Evolutionary conservation across 2,797 vertebrate species (phyloP).

Genomic region (Cichlasoma orientale): DNA sequence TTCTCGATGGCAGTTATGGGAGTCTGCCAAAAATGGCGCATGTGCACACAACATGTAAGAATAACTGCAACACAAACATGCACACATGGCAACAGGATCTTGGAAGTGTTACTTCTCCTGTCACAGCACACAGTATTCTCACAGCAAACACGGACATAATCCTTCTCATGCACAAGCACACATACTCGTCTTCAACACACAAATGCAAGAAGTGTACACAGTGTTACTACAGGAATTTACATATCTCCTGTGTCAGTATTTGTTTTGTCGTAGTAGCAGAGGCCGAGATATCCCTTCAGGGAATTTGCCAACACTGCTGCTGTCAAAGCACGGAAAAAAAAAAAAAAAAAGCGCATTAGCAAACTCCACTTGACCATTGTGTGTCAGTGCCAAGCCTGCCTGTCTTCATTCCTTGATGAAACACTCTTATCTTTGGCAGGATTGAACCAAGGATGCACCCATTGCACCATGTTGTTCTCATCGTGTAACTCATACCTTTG

Average conservation of each 20-base stretch:
- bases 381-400: background rate
- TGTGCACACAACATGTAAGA: slow-evolving; percentile 25
- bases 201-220: background rate
- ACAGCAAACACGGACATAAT: slow-evolving; percentile 19
- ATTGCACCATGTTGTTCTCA: slow-evolving; percentile 42
- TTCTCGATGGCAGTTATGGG: slow-evolving; percentile 35
- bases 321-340: background rate
- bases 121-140: slow-evolving; percentile 3
- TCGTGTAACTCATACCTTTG: slow-evolving; percentile 48
- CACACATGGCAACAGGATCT: background rate
- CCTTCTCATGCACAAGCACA: slow-evolving; percentile 12
- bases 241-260: slow-evolving; percentile 15
- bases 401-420: slow-evolving; percentile 27
- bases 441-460: slow-evolving; percentile 37
- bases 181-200: background rate
- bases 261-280: slow-evolving; percentile 12
- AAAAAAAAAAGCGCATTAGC: background rate
- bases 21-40: slow-evolving; percentile 28
- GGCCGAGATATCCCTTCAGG: slow-evolving; percentile 11
- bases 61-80: slow-evolving; percentile 9
- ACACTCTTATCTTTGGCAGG: slow-evolving; percentile 12
- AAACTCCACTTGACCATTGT: background rate
- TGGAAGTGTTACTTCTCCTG: background rate
- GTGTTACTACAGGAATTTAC: slow-evolving; percentile 19
- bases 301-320: background rate